Evolutionary conservation across 64 coral and sea anemone genomes (phyloP), one percentile per base, ranked within the genome.

Genomic region (Pocillopora verrucosa): DNA sequence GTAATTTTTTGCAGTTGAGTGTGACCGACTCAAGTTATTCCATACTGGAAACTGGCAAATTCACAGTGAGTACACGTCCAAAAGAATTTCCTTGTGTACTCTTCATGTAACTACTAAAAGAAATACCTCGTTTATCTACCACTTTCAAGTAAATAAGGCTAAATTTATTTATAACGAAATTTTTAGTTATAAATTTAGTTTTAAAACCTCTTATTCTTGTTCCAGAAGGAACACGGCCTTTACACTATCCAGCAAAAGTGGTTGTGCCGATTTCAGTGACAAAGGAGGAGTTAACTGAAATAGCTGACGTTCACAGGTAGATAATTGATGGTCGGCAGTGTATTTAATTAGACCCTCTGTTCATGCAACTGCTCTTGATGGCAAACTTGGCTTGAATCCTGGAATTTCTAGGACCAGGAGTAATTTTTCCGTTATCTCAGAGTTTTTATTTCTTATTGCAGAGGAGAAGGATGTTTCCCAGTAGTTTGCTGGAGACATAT

Each of bases 401-500:
- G 41, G 7, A 51, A 51, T 51, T 51, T 51, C 7, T 51, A 51
- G 41, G 41, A 51, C 7, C 41, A 51, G 41, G 7, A 51, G 41
- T 51, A 51, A 51, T 51, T 51, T 4, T 51, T 51, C 41, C 41
- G 41, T 51, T 51, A 51, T 51, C 41, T 69, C 22, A 22, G 11
- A 17, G 75, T 24, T 36, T 76, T 51, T 38, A 61, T 36, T 36
- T 16, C 62, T 36, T 86, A 9, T 24, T 62, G 25, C 56, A 87
- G 72, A 51, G 87, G 90, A 78, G 91, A 61, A 61, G 51, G 89
- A 0, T 95, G 89, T 74, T 83, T 95, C 16, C 94, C 94, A 45
- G 86, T 88, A 60, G 94, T 93, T 17, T 96, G 94, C 57, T 96
- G 91, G 91, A 93, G 86, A 84, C 92, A 90, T n/a, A 60, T 87